Evolutionary conservation across 1,140 invertebrate genomes (phyloP).

Genomic region (Apis cerana): DNA sequence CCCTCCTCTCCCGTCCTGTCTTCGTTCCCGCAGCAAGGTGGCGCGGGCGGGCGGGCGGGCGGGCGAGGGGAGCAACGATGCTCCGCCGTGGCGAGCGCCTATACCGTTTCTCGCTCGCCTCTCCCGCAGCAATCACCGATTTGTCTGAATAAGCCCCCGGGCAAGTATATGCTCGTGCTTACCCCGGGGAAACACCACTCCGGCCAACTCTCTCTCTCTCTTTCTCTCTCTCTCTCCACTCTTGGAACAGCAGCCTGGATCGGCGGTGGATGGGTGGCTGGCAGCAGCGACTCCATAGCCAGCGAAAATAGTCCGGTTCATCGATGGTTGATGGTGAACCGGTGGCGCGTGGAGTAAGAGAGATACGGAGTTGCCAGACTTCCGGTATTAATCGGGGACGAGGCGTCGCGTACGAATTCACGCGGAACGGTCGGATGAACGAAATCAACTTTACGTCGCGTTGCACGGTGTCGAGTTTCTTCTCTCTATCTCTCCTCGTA

Average conservation of each 20-base stretch:
- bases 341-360: slow-evolving; percentile 8
- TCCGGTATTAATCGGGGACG: slow-evolving; percentile 43
- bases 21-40: slow-evolving; percentile 57
- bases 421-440: slow-evolving; percentile 25
- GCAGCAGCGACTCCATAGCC: slow-evolving; percentile 45
- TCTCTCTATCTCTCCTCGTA: no score
- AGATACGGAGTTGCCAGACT: slow-evolving; percentile 44
- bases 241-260: background rate
- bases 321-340: slow-evolving; percentile 73
- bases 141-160: slow-evolving; percentile 80
- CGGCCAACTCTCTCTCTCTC: slow-evolving; percentile 63
- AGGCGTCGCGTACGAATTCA: background rate
- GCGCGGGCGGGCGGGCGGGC: background rate
- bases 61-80: no score
- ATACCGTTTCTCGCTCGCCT: slow-evolving; percentile 73
- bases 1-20: slow-evolving; percentile 26
- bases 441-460: no score
- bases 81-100: slow-evolving; percentile 39
- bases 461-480: no score
- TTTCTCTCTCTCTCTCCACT: background rate
- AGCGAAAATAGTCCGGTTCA: slow-evolving; percentile 72
- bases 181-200: slow-evolving; percentile 76
- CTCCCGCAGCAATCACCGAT: slow-evolving; percentile 78
- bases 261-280: slow-evolving; percentile 5
- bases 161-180: slow-evolving; percentile 78